These are phyloP conservation scores for Odontocolon sp. DNA, from an alignment of 2,888 invertebrate genomes.

Conservation along the genomic window DNA sequence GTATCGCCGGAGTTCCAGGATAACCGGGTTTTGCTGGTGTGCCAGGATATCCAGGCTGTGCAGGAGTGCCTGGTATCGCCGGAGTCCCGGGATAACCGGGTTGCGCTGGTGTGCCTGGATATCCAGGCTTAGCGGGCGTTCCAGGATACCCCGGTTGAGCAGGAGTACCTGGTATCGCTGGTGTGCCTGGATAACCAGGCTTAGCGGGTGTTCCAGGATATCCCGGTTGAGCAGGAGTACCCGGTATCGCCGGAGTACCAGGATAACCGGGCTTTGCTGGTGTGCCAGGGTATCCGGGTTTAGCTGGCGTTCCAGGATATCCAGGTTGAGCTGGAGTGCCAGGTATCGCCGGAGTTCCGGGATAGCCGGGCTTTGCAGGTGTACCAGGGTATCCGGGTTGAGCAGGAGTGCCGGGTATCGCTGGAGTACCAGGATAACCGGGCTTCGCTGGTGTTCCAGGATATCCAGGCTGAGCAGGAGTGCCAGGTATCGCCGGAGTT, in stretches of 20 bases:
- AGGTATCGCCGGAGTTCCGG: constrained; percentile 47
- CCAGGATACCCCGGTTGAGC: constrained; percentile 50
- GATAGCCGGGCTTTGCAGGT: constrained; percentile 47
- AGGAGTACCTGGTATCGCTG: constrained; percentile 23
- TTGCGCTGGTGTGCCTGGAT: constrained; percentile 68
- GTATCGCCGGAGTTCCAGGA: constrained; percentile 70
- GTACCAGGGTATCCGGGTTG: constrained; percentile 45
- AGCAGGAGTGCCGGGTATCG: constrained; percentile 17
- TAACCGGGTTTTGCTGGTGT: constrained; percentile 62
- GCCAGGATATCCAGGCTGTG: constrained; percentile 53
- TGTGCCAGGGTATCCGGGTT: constrained; percentile 36
- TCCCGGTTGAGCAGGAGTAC: constrained; percentile 49
- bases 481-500: constrained; percentile 80
- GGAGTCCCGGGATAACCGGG: constrained; percentile 56
- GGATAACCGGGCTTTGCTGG: constrained; percentile 59
- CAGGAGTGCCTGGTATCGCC: constrained; percentile 50
- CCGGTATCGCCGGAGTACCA: constrained; percentile 49
- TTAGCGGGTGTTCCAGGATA: constrained; percentile 32
- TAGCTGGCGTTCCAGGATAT: constrained; percentile 44
- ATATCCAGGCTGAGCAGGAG: constrained; percentile 73
- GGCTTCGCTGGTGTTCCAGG: constrained; percentile 65
- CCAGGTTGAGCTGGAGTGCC: constrained; percentile 76
- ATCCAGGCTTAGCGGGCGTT: constrained; percentile 35
- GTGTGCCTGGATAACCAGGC: constrained; percentile 27
- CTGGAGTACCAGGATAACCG: constrained; percentile 43